These are phyloP conservation scores for Parazoanthus atlanticus DNA, from an alignment of 92 coral and sea anemone genomes.

Conservation along the genomic window DNA sequence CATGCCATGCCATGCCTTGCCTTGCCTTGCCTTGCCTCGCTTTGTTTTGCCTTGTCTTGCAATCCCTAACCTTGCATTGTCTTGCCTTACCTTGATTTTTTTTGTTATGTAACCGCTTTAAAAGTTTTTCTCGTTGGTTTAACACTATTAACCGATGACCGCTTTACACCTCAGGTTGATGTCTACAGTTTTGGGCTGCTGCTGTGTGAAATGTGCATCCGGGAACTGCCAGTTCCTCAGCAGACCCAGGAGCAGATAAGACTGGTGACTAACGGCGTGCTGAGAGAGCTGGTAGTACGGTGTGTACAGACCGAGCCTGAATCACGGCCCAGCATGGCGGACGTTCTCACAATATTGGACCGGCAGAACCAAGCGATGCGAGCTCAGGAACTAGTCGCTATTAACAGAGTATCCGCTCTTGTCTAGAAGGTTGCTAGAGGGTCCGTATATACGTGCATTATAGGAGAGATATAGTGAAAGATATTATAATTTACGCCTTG, in stretches of 20 bases:
- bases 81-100: no score
- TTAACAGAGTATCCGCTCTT: slow-evolving; percentile 76
- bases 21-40: no score
- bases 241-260: slow-evolving; percentile 85
- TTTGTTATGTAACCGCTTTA: no score
- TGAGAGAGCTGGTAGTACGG: slow-evolving; percentile 88
- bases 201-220: slow-evolving; percentile 90
- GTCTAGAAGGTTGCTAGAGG: slow-evolving; percentile 35
- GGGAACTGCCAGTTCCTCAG: slow-evolving; percentile 93
- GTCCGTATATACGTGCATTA: no score
- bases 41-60: no score
- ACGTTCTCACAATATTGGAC: slow-evolving; percentile 65
- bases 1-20: no score
- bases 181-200: slow-evolving; percentile 93
- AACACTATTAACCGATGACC: neutral
- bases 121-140: neutral
- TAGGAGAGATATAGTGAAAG: no score
- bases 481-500: no score
- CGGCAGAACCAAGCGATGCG: slow-evolving; percentile 61
- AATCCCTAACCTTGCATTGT: no score
- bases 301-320: slow-evolving; percentile 77
- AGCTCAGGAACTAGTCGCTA: slow-evolving; percentile 67
- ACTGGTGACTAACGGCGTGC: slow-evolving; percentile 85
- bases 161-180: slow-evolving; percentile 67
- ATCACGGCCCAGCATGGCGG: slow-evolving; percentile 80